phyloP scores from a whole-genome alignment of 2,888 invertebrate genomes.

The Rhagium mordax region DNA sequence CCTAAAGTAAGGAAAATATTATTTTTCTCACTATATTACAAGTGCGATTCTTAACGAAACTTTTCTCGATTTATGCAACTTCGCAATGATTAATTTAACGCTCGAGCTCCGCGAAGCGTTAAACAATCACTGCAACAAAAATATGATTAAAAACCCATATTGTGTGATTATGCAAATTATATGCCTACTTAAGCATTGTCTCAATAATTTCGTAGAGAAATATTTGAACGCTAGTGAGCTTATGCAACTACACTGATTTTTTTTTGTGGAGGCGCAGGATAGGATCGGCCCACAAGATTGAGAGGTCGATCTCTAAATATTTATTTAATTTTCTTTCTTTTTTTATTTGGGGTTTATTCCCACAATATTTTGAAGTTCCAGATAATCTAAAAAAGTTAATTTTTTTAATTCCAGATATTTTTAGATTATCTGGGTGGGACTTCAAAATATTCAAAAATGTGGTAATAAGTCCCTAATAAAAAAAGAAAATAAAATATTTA shows the following conservation, averaged over 20 bases:
- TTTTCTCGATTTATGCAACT: background rate
- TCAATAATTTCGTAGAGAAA: background rate
- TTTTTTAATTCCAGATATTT: no score
- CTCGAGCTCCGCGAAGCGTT: background rate
- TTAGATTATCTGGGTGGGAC: no score
- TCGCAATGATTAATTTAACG: conserved; percentile 18
- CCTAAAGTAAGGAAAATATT: background rate
- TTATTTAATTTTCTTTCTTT: no score
- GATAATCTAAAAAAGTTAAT: no score
- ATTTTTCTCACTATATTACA: background rate
- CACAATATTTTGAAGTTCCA: no score
- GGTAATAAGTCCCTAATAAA: no score
- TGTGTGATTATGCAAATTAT: conserved; percentile 21
- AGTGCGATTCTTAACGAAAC: background rate
- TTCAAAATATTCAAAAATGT: no score
- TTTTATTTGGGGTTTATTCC: no score
- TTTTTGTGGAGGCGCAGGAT: background rate
- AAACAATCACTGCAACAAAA: conserved; percentile 16
- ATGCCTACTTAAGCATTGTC: conserved; percentile 10
- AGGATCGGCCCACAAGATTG: background rate
- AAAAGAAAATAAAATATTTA: no score
- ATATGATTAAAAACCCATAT: conserved; percentile 7
- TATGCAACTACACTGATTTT: conserved; percentile 4
- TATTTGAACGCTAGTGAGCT: background rate
- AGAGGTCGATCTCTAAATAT: background rate